A percentile compares a stretch with the other conserved stretches of the same genome.
Evolutionary conservation across 2,888 invertebrate species (phyloP).

Genomic region (Prostheceraeus crozeri): DNA sequence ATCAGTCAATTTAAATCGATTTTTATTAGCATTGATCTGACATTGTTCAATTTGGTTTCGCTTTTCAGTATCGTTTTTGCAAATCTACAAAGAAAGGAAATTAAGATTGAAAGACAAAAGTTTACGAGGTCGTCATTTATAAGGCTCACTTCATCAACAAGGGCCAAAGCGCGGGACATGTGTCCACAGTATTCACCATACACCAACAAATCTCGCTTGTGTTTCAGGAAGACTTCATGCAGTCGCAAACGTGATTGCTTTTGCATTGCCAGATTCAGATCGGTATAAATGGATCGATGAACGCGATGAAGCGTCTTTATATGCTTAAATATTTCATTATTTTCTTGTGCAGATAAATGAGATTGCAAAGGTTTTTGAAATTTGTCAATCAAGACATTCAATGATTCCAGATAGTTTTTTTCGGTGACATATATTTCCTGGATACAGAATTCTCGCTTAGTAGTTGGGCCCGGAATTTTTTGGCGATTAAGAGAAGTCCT

Average conservation of each 20-base stretch:
- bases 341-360: constrained; percentile 30
- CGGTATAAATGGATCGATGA: not conserved
- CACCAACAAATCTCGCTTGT: constrained; percentile 78
- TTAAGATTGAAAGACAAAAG: too few species aligned
- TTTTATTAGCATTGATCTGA: constrained; percentile 85
- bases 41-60: constrained; percentile 71
- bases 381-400: constrained; percentile 31
- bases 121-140: too few species aligned
- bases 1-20: constrained; percentile 85
- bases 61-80: constrained; percentile 64
- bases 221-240: constrained; percentile 70
- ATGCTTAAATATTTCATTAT: constrained; percentile 31
- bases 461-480: constrained; percentile 10
- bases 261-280: constrained; percentile 23
- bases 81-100: too few species aligned
- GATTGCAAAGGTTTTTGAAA: constrained; percentile 33
- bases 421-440: constrained; percentile 33
- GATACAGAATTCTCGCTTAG: constrained; percentile 26
- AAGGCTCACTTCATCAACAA: constrained; percentile 73
- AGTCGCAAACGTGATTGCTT: not conserved
- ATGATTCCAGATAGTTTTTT: constrained; percentile 33
- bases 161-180: constrained; percentile 76
- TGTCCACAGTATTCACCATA: constrained; percentile 95
- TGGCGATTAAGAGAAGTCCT: too few species aligned
- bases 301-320: constrained; percentile 24